These are phyloP conservation scores for Drosophila vallismaia DNA, from an alignment of 2,888 invertebrate genomes.

Conservation along the genomic window DNA sequence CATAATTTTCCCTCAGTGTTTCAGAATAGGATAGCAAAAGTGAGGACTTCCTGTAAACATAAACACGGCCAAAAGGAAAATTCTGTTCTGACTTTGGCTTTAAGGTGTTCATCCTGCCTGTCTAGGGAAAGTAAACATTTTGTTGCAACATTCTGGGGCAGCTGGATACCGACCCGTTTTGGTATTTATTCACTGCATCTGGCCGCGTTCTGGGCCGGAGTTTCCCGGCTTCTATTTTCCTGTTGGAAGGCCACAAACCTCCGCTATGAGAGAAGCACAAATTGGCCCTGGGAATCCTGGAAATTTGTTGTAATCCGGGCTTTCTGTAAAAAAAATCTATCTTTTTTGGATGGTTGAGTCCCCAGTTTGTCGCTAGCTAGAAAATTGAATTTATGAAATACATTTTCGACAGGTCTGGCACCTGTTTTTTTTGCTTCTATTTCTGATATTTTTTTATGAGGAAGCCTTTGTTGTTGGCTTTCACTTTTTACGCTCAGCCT, in stretches of 20 bases:
- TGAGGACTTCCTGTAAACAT: slow-evolving; percentile 10
- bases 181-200: slow-evolving; percentile 7
- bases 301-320: slow-evolving; percentile 11
- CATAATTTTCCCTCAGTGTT: not conserved
- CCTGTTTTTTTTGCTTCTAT: not conserved
- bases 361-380: slow-evolving; percentile 32
- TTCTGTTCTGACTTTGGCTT: not conserved
- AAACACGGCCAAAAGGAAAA: slow-evolving; percentile 23
- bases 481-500: slow-evolving; percentile 37
- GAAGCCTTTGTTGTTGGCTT: slow-evolving; percentile 40
- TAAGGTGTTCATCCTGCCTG: slow-evolving; percentile 20
- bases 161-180: slow-evolving; percentile 21
- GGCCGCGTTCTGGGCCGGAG: not conserved
- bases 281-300: slow-evolving; percentile 1
- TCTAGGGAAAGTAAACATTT: slow-evolving; percentile 25
- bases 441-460: not conserved
- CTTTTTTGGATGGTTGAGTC: slow-evolving; percentile 5
- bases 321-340: slow-evolving; percentile 3
- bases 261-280: not conserved
- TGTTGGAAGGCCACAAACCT: not conserved
- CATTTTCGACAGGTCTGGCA: slow-evolving; percentile 17
- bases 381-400: slow-evolving; percentile 47
- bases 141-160: slow-evolving; percentile 11
- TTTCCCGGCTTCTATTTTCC: slow-evolving; percentile 8
- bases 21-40: slow-evolving; percentile 9